phyloP scores from a whole-genome alignment of 2,113 vertebrate species.

The Protobothrops flavoviridis region DNA sequence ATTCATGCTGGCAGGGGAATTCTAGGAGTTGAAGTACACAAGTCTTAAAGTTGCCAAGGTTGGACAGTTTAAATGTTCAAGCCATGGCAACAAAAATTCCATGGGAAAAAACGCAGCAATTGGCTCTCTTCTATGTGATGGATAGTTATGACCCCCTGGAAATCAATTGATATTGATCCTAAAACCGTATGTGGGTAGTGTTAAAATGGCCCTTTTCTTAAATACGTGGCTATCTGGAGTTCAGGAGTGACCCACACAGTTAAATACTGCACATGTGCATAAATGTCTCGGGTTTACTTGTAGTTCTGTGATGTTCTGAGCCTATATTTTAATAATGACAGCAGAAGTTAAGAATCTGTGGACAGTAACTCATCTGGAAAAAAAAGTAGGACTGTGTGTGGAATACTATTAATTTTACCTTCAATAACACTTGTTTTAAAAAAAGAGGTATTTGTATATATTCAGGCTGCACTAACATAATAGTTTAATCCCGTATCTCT shows the following conservation, averaged over 20 bases:
- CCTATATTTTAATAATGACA: background rate
- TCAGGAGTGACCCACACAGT: conserved; percentile 28
- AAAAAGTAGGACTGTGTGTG: background rate
- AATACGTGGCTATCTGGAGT: conserved; percentile 37
- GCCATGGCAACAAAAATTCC: background rate
- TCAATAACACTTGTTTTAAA: conserved; percentile 19
- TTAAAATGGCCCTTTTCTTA: conserved; percentile 17
- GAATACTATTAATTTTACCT: conserved; percentile 22
- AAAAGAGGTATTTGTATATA: conserved; percentile 30
- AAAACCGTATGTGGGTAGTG: background rate
- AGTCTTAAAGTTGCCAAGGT: background rate
- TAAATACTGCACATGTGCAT: conserved; percentile 32
- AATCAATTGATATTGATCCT: background rate
- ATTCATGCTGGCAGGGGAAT: background rate
- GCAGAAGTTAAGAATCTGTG: background rate
- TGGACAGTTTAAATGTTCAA: background rate
- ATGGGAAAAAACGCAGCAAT: background rate
- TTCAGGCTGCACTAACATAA: conserved; percentile 23
- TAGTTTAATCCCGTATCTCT: conserved; percentile 23
- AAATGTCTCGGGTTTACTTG: conserved; percentile 40
- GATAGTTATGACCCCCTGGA: background rate
- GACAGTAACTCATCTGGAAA: conserved; percentile 18
- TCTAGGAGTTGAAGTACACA: background rate
- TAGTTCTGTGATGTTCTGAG: conserved; percentile 9
- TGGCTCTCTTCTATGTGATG: background rate